Base-by-base conservation (phyloP, 2,888 invertebrate species). In the Drosophila kambysellisi region DNA sequence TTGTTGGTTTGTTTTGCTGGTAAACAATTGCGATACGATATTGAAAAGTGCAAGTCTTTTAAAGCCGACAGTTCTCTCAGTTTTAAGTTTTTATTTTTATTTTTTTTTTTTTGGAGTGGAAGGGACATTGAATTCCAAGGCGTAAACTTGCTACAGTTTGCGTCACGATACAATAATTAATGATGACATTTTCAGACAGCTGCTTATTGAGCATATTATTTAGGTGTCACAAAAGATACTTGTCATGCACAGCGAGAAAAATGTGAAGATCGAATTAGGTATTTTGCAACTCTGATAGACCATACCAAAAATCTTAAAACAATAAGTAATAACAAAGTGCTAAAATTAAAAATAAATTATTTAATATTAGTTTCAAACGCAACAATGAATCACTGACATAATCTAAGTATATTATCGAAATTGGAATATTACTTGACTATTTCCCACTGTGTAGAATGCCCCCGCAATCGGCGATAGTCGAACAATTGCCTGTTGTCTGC, bases 81-180 rank as follows among this genome's bases (percentile, higher is more conserved):
- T 29, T 33, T 20, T 3, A 25, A 25, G 25, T n/a, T 46, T 52
- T 20, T 30, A 7, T 29, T 33, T 29, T 11, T 6, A 0, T n/a
- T 56, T 15, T 39, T 53, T 11, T 37, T 4, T 25, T 35, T 29
- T 33, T n/a, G 3, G 15, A 46, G 37, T 35, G 52, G 43, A 41
- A 43, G 71, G 67, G 41, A 64, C 43, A 20, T 65, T 58, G 56
- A 63, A 67, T 72, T 50, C 76, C 72, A 76, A 76, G 67, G 61
- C 67, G 67, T 76, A 54, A 52, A 54, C 58, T 76, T 76, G 51
- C 72, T 59, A 63, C 56, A 76, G 52, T 65, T 64, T 25, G 39
- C 54, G 69, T 59, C 80, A 76, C 76, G 65, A 30, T 8, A 57
- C 57, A 70, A 84, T 84, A 84, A 84, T 84, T 77, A 87, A 84